phyloP scores from a whole-genome alignment of 2,797 vertebrate genomes.

The Amphiprion clarkii region DNA sequence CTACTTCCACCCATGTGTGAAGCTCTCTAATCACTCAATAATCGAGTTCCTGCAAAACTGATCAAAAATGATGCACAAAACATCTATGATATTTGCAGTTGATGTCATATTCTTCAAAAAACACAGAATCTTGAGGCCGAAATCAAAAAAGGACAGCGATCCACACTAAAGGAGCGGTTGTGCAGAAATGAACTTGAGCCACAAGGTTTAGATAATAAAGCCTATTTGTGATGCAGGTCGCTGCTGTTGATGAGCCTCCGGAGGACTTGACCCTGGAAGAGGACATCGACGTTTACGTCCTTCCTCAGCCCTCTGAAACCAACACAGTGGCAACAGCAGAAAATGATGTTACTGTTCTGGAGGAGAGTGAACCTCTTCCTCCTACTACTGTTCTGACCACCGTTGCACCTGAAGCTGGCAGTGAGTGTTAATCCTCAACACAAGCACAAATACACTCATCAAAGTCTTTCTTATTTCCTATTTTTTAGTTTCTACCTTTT shows the following conservation, averaged over 20 bases:
- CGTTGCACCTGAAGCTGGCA: constrained; percentile 37
- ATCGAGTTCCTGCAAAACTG: no score
- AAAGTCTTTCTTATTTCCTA: not conserved
- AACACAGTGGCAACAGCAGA: constrained; percentile 34
- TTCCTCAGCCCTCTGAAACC: constrained; percentile 42
- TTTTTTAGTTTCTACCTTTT: not conserved
- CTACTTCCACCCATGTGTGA: no score
- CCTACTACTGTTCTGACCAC: constrained; percentile 27
- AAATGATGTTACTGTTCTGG: constrained; percentile 67
- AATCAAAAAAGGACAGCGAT: no score
- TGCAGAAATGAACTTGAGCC: no score
- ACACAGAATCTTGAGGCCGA: no score
- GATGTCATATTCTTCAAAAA: no score
- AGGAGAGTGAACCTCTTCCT: constrained; percentile 64
- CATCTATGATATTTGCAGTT: no score
- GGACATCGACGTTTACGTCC: constrained; percentile 40
- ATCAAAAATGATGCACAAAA: no score
- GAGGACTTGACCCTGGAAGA: constrained; percentile 51
- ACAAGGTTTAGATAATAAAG: constrained; percentile 1
- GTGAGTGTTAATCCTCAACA: constrained; percentile 56
- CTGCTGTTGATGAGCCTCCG: constrained; percentile 80
- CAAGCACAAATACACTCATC: not conserved
- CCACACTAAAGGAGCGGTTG: no score
- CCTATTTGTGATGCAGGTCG: constrained; percentile 83
- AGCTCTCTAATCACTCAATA: no score